Evolutionary conservation across 2,888 invertebrate species (phyloP).

Genomic region (Ectemnius cavifrons): DNA sequence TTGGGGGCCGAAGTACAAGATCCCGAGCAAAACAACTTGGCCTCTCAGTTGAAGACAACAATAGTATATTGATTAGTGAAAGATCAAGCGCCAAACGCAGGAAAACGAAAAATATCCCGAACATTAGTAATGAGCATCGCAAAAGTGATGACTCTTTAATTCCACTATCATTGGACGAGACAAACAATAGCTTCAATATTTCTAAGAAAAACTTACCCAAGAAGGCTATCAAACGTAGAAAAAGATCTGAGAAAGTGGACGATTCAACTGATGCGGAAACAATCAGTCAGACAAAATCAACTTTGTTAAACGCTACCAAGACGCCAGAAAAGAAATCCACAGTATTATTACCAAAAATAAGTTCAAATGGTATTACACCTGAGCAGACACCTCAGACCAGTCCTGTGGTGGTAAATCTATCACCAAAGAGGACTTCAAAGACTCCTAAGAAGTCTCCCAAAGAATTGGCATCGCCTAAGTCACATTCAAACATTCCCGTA

Average conservation of each 20-base stretch:
- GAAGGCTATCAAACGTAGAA: no score
- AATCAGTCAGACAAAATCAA: not conserved
- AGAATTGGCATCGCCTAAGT: conserved; percentile 65
- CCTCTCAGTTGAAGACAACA: not conserved
- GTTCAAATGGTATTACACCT: not conserved
- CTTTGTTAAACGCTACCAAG: not conserved
- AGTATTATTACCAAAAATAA: not conserved
- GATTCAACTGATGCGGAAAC: no score
- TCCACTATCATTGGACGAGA: no score
- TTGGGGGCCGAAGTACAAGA: conserved; percentile 3
- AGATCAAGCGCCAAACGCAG: not conserved
- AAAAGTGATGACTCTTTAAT: no score
- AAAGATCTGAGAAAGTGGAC: no score
- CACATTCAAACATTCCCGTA: conserved; percentile 51
- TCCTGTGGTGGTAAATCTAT: conserved; percentile 60
- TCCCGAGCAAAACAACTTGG: not conserved
- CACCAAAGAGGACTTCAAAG: conserved; percentile 65
- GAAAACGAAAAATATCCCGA: not conserved
- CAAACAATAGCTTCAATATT: no score
- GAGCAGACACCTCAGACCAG: conserved; percentile 64
- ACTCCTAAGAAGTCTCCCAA: conserved; percentile 67
- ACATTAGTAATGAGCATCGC: no score
- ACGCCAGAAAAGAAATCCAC: not conserved
- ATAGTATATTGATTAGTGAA: not conserved
- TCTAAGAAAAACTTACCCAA: no score